Conservation (phyloP, 2,797 vertebrate genomes). For the Eidolon dupreanum region DNA sequence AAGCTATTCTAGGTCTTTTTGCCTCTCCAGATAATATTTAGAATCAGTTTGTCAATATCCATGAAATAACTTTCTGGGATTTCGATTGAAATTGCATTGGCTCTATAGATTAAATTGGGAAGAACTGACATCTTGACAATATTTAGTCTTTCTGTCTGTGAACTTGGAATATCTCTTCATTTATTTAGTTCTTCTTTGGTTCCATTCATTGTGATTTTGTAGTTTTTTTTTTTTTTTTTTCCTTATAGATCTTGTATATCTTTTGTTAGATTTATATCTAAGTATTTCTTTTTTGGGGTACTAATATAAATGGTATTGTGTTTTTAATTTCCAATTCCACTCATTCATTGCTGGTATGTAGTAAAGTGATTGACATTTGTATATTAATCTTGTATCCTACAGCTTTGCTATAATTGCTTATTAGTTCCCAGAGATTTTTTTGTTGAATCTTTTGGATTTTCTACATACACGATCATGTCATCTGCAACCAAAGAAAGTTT, state of each 20-base stretch:
- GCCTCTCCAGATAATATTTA: not conserved
- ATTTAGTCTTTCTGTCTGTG: not conserved
- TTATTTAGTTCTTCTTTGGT: not conserved
- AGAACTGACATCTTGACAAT: not conserved
- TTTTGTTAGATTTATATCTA: not conserved
- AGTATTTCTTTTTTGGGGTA: not conserved
- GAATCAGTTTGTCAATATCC: not conserved
- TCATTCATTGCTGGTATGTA: not conserved
- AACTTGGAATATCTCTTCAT: not conserved
- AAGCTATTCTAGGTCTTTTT: not conserved
- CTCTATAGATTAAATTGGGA: not conserved
- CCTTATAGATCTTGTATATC: not conserved
- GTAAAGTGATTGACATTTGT: not conserved
- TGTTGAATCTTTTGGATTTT: not conserved
- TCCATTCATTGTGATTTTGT: not conserved
- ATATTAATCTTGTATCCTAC: not conserved
- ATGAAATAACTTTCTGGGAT: not conserved
- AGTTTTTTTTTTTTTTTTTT: not conserved
- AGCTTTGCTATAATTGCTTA: not conserved
- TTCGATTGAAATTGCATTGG: not conserved
- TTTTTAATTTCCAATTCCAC: not conserved
- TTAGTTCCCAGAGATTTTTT: not conserved
- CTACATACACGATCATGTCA: not conserved
- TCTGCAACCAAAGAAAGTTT: not conserved
- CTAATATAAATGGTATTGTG: not conserved